Conservation (phyloP, 2,113 vertebrate genomes). For the Columbina picui region DNA sequence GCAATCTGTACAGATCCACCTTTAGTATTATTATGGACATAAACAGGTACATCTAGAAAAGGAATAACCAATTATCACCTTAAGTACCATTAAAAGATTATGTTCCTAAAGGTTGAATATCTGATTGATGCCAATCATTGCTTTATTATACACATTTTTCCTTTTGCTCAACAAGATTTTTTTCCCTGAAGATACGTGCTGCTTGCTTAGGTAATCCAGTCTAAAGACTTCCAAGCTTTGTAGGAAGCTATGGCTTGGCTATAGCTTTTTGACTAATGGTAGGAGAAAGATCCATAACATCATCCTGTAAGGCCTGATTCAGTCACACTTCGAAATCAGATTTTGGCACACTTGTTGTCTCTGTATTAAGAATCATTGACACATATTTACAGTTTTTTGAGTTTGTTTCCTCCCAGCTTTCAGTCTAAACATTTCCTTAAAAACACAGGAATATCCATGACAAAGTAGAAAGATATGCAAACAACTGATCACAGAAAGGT, state of each 20-base stretch:
- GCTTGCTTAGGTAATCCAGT: neutral
- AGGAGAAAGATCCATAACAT: neutral
- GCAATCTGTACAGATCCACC: neutral
- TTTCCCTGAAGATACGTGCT: neutral
- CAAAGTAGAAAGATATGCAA: neutral
- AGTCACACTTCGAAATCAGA: neutral
- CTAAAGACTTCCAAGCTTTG: neutral
- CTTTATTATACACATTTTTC: neutral
- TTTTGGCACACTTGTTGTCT: neutral
- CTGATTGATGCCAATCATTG: neutral
- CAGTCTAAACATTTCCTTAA: constrained; percentile 3
- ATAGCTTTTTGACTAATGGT: neutral
- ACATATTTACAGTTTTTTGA: constrained; percentile 21
- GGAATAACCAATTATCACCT: neutral
- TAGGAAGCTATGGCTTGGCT: neutral
- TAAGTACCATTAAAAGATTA: neutral
- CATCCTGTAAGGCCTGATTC: neutral
- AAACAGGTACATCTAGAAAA: neutral
- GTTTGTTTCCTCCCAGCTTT: neutral
- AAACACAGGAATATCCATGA: neutral
- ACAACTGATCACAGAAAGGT: neutral
- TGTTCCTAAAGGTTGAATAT: neutral
- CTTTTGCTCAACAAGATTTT: neutral
- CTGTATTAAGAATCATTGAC: neutral
- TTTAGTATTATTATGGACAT: neutral